Base-by-base conservation (phyloP, 1,140 invertebrate genomes). In the Leptoteleia sp. region DNA sequence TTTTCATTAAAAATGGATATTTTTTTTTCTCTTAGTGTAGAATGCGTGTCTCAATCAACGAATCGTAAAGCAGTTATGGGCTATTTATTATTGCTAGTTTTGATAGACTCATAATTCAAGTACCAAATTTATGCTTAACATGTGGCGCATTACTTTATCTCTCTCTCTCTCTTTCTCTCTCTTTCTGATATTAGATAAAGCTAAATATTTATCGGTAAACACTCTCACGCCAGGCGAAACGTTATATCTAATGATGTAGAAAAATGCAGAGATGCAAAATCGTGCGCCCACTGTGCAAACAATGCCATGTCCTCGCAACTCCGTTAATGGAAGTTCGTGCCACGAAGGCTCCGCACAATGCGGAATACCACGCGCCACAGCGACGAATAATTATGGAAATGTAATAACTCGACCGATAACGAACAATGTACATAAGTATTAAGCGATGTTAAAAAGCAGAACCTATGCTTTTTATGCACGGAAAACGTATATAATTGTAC, bases 181-280 rank as follows among this genome's bases (percentile, higher is more conserved):
- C 38, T 31, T 27, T 45, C 55, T 29, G 37, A 61, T 45, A 33
- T 47, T 29, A 45, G 55, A 61, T 61, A 61, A 47, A 19, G 17
- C 17, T 43, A 5, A 16, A 43, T 62, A 38, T 38, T 61, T 48
- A 37, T 48, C 31, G 25, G 29, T 33, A 4, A 13, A 15, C 8
- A 13, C 29, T 45, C 19, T 15, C 25, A 15, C 17, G 8, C 40
- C 19, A 33, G n/a, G n/a, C 17, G 25, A 12, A 27, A 48, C 42
- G 15, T 62, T 42, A 47, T 48, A 62, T 48, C 31, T 62, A 62
- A 62, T 48, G 31, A 17, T 47, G 43, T n/a, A 38, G 29, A 62
- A 62, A 62, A 62, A 62, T 48, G 43, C 33, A 19, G 42, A 37
- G 42, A 62, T 62, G 43, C 42, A 47, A 48, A 62, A 62, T 48